phyloP scores from a whole-genome alignment of 2,888 invertebrate species.

The Stictocephala bisonia region DNA sequence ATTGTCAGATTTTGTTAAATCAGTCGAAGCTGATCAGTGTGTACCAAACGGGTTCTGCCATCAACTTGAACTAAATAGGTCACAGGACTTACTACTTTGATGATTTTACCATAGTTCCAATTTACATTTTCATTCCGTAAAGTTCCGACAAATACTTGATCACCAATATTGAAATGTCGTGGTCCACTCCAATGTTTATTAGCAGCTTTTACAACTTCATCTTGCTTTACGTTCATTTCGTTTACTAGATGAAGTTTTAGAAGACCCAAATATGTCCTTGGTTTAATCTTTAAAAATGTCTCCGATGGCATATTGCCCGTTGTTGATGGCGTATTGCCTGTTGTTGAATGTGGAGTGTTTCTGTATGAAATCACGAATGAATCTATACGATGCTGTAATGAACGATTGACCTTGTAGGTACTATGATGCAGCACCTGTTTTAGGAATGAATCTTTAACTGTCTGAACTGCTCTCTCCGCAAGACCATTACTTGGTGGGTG shows the following conservation, averaged over 20 bases:
- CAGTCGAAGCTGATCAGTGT: background rate
- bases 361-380: background rate
- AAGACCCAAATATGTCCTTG: background rate
- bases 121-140: conserved; percentile 2
- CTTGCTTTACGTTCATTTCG: background rate
- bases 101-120: background rate
- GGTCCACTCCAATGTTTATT: background rate
- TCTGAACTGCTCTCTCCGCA: background rate
- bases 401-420: background rate
- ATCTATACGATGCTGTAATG: conserved; percentile 4
- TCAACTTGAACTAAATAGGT: conserved; percentile 16
- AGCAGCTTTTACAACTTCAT: background rate
- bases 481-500: background rate
- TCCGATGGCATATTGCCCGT: background rate
- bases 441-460: conserved; percentile 1
- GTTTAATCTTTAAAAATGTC: background rate
- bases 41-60: background rate
- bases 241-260: background rate
- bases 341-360: background rate
- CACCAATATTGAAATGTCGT: background rate
- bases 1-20: too few relatives aligned
- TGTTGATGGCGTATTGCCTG: too few relatives aligned
- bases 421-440: conserved; percentile 1
- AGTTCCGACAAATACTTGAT: background rate
- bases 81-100: background rate